Conservation (phyloP, 1,140 invertebrate genomes). For the Brachionus manjavacas region DNA sequence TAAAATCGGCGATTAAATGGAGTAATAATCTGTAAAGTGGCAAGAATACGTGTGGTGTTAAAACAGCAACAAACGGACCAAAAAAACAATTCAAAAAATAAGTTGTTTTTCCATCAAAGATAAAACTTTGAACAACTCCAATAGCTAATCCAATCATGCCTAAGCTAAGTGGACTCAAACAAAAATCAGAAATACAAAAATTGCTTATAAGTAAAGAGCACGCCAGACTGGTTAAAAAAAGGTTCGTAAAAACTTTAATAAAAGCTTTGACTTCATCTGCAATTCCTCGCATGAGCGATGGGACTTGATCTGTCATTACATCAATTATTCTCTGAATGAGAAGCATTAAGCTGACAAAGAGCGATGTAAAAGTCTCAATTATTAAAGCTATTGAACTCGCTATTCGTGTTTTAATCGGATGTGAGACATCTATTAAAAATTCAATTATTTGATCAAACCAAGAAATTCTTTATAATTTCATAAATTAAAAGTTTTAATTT, state of each 20-base stretch:
- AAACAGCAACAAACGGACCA: neutral
- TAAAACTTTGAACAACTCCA: neutral
- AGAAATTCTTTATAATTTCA: too few relatives aligned
- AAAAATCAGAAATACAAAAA: neutral
- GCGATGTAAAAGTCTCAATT: too few relatives aligned
- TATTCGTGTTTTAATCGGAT: too few relatives aligned
- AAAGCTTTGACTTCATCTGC: neutral
- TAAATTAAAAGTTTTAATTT: too few relatives aligned
- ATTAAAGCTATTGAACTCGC: too few relatives aligned
- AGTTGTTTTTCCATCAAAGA: neutral
- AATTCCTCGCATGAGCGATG: neutral
- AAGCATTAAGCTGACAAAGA: too few relatives aligned
- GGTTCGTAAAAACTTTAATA: neutral
- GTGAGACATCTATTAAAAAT: too few relatives aligned
- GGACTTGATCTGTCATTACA: too few relatives aligned
- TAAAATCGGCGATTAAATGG: neutral
- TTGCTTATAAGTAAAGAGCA: neutral
- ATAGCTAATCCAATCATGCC: neutral
- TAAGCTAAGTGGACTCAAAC: neutral
- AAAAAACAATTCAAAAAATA: neutral
- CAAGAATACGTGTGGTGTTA: neutral
- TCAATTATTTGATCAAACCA: too few relatives aligned
- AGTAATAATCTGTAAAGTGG: neutral
- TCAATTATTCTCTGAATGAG: too few relatives aligned
- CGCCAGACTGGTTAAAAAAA: neutral